Percentiles rank a stretch among this genome's conserved stretches.
Conservation (phyloP, 2,113 vertebrate species). For the Bujurquina vittata region DNA sequence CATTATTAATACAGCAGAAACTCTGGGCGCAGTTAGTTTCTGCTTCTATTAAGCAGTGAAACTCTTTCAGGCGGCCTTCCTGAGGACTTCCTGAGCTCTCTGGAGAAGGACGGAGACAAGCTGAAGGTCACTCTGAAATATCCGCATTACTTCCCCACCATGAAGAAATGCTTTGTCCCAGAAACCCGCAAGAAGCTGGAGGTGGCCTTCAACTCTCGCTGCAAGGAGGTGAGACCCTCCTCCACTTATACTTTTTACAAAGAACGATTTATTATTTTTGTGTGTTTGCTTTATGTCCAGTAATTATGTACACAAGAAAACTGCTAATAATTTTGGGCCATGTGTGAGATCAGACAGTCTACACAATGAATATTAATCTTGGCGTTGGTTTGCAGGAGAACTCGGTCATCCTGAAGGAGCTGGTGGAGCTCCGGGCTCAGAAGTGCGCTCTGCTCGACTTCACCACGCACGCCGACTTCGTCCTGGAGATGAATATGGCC, state of each 20-base stretch:
- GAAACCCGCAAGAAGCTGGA: slow-evolving; percentile 91
- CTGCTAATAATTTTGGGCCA: not conserved
- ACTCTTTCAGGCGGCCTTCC: slow-evolving; percentile 88
- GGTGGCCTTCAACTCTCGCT: slow-evolving; percentile 94
- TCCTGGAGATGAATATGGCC: slow-evolving; percentile 99
- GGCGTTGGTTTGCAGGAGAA: slow-evolving; percentile 84
- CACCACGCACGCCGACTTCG: slow-evolving; percentile 90
- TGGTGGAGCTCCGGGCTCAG: slow-evolving; percentile 88
- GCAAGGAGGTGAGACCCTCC: slow-evolving; percentile 86
- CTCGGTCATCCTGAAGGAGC: slow-evolving; percentile 89
- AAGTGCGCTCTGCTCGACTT: slow-evolving; percentile 91
- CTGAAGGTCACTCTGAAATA: slow-evolving; percentile 96
- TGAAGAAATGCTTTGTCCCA: slow-evolving; percentile 94
- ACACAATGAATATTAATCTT: not conserved
- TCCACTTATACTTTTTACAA: not conserved
- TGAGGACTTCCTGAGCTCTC: slow-evolving; percentile 91
- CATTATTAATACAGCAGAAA: too few species aligned
- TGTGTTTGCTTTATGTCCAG: not conserved
- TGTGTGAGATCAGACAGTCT: not conserved
- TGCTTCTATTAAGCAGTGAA: not conserved
- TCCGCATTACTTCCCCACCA: slow-evolving; percentile 95
- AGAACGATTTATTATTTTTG: not conserved
- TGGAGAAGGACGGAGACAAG: slow-evolving; percentile 88
- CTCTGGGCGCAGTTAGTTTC: not conserved
- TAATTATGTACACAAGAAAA: not conserved